These are phyloP conservation scores for Neogale vison DNA, from an alignment of 2,113 vertebrate genomes.

Conservation along the genomic window DNA sequence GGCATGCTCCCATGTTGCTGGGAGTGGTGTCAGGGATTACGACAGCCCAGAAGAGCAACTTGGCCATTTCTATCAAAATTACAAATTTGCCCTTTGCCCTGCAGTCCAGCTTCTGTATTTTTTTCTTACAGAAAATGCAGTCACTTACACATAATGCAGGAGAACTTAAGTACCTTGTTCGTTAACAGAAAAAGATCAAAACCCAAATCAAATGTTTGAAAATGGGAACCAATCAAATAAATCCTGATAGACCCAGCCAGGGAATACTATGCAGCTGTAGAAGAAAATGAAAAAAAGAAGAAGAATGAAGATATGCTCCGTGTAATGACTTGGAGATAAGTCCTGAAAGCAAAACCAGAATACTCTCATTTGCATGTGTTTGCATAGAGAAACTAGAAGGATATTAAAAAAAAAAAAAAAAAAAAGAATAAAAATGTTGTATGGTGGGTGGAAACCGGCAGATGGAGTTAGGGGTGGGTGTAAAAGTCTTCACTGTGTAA, in stretches of 20 bases:
- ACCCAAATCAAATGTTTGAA: conserved; percentile 5
- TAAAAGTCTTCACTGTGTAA: conserved; percentile 65
- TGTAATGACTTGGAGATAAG: conserved; percentile 24
- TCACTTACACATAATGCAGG: not conserved
- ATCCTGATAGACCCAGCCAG: not conserved
- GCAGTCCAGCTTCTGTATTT: not conserved
- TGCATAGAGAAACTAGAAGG: conserved; percentile 62
- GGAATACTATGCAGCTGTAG: conserved; percentile 47
- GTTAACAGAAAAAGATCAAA: not conserved
- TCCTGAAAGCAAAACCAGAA: conserved; percentile 28
- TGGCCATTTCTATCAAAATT: not conserved
- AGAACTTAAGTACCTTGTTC: not conserved
- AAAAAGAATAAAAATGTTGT: conserved; percentile 64
- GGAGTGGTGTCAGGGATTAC: not conserved
- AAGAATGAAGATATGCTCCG: not conserved
- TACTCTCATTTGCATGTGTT: conserved; percentile 62
- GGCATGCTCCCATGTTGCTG: not conserved
- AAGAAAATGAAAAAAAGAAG: not conserved
- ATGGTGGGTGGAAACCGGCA: conserved; percentile 71
- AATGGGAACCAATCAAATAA: not conserved
- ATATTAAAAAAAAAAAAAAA: conserved; percentile 62
- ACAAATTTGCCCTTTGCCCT: not conserved
- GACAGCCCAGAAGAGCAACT: not conserved
- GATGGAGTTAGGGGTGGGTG: conserved; percentile 72
- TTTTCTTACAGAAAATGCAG: not conserved